A percentile compares a stretch with the other conserved stretches of the same genome.
phyloP scores from a whole-genome alignment of 2,888 invertebrate species.

The Anoplius nigerrimus region DNA sequence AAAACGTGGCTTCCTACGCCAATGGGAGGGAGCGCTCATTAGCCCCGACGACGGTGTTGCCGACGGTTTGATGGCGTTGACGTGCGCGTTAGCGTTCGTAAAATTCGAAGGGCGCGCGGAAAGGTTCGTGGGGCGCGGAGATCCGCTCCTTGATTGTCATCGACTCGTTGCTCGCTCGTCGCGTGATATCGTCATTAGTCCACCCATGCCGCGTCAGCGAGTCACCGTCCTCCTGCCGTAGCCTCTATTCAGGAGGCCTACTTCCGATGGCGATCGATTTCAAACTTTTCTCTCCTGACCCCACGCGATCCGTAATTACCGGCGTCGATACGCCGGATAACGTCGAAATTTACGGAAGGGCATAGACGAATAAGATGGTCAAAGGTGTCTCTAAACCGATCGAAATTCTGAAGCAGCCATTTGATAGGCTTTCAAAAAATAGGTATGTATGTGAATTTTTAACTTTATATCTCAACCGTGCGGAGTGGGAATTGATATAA shows the following conservation, averaged over 20 bases:
- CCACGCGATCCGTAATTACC: no score
- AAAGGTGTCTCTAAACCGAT: no score
- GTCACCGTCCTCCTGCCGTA: constrained; percentile 14
- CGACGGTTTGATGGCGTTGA: constrained; percentile 59
- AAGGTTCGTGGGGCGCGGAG: constrained; percentile 59
- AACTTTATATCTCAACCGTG: no score
- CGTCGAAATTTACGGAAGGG: no score
- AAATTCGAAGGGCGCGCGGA: constrained; percentile 69
- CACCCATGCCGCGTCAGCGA: constrained; percentile 39
- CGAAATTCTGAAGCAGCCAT: no score
- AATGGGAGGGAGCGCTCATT: constrained; percentile 68
- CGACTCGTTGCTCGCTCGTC: constrained; percentile 62
- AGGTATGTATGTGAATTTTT: no score
- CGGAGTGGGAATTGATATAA: no score
- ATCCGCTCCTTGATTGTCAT: constrained; percentile 68
- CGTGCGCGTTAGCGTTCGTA: constrained; percentile 58
- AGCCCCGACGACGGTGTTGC: constrained; percentile 60
- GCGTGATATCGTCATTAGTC: constrained; percentile 70
- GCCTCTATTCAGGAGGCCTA: constrained; percentile 32
- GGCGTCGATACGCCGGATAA: no score
- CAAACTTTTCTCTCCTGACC: constrained; percentile 24
- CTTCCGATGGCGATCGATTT: constrained; percentile 41
- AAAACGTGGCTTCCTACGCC: constrained; percentile 54
- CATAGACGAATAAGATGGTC: no score
- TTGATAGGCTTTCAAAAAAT: no score